Base-by-base conservation (phyloP, 2,797 vertebrate genomes). In the Gymnoscopelus braueri region DNA sequence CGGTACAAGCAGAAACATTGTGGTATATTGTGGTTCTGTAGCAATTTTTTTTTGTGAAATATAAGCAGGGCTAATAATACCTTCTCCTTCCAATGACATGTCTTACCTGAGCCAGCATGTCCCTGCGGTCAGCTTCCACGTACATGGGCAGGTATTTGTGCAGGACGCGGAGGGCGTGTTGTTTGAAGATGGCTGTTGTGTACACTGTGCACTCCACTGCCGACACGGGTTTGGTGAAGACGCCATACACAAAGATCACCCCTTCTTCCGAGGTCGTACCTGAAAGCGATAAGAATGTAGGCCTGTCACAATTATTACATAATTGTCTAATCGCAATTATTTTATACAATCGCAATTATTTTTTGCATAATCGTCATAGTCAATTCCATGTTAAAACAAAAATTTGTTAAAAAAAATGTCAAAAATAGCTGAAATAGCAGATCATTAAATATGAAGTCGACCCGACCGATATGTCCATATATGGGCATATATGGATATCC, bases 201-300 rank as follows among this genome's bases (percentile, higher is more conserved):
- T 93, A 94, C 19, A 93, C 83, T 0, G 79, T 81, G 70, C 88
- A 83, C 78, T 94, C 91, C 76, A 94, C 58, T 0, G 79, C 67
- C 1, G 94, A 94, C 24, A 94, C 89, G 0, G 94, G 91, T 61
- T 90, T 83, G 3, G 47, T 88, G 61, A 95, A 94, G 62, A 90
- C 72, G 0, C 80, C 87, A 0, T 92, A 93, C 1, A 87, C 91
- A 67, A 94, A 94, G 63, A 92, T 71, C 35, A 94, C 89, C 0
- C 91, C 93, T 61, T 95, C 94, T 19, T 94, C 93, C 3, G 93
- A 92, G 2, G 93, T 95, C 0, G 92, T 94, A 49, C 94, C 94
- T 95, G 77, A 7, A 71, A 50, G 48, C 63, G 13, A 68, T 14
- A 65, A 51, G 54, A 29, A 29, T 4, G 26, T 29, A 19, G 19